phyloP scores from a whole-genome alignment of 2,797 vertebrate genomes.

The Amazona ochrocephala region DNA sequence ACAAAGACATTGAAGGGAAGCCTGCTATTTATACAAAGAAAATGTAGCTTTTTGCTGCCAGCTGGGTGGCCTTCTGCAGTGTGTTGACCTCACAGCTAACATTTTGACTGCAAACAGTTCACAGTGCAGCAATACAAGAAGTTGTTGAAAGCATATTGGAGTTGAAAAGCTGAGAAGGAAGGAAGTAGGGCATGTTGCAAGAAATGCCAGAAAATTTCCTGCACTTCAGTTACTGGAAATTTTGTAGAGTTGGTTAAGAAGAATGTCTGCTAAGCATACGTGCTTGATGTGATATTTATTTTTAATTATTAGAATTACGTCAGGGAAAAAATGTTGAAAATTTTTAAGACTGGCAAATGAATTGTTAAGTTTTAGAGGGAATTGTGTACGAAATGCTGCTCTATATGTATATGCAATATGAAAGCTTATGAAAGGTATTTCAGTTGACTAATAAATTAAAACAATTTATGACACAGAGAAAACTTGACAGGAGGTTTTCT shows the following conservation, averaged over 20 bases:
- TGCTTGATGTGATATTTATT: background rate
- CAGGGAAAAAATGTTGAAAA: background rate
- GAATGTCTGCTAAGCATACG: background rate
- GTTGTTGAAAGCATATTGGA: background rate
- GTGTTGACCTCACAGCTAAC: background rate
- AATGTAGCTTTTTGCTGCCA: background rate
- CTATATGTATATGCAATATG: background rate
- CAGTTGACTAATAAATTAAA: background rate
- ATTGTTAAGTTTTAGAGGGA: background rate
- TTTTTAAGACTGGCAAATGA: background rate
- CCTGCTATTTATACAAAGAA: background rate
- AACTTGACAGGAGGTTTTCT: background rate
- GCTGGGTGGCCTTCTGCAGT: background rate
- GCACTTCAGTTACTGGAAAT: background rate
- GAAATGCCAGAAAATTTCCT: background rate
- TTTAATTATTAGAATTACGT: background rate
- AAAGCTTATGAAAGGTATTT: background rate
- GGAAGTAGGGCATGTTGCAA: background rate
- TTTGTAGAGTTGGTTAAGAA: background rate
- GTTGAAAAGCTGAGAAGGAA: background rate
- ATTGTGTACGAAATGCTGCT: background rate
- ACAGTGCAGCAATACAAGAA: background rate
- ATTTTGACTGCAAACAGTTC: constrained; percentile 1
- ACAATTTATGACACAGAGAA: background rate
- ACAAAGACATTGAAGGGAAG: background rate